Conservation (phyloP, 2,797 vertebrate species). For the Megalops cyprinoides region DNA sequence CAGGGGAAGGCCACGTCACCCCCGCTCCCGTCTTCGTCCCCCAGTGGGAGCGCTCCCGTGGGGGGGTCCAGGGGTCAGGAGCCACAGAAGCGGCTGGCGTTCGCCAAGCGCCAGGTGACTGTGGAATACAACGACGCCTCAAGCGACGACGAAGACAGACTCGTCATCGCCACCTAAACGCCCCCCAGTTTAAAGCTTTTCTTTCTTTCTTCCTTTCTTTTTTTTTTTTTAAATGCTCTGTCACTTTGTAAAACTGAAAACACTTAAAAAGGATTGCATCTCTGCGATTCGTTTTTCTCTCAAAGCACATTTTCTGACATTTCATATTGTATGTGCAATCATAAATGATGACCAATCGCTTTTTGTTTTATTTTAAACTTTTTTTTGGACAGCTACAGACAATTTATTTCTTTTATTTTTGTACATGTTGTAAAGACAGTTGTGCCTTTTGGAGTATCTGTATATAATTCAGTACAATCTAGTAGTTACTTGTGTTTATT, state of each 20-base stretch:
- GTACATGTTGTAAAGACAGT: constrained; percentile 99
- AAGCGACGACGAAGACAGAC: constrained; percentile 94
- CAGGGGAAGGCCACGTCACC: constrained; percentile 44
- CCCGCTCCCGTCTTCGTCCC: constrained; percentile 39
- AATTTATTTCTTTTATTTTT: constrained; percentile 76
- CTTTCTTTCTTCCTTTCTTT: constrained; percentile 59
- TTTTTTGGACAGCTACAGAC: constrained; percentile 82
- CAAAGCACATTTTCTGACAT: constrained; percentile 97
- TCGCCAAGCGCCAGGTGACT: constrained; percentile 68
- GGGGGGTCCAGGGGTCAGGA: constrained; percentile 44
- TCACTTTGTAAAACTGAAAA: constrained; percentile 84
- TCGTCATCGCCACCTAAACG: constrained; percentile 92
- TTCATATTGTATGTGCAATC: constrained; percentile 95
- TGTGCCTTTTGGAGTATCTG: constrained; percentile 98
- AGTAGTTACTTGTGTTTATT: constrained; percentile 91
- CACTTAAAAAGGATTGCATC: constrained; percentile 82
- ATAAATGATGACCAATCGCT: constrained; percentile 92
- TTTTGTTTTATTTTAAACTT: constrained; percentile 55
- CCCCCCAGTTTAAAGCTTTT: constrained; percentile 46
- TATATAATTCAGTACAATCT: constrained; percentile 90
- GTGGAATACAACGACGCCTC: constrained; percentile 87
- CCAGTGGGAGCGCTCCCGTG: constrained; percentile 39
- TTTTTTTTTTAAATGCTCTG: constrained; percentile 71
- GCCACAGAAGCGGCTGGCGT: constrained; percentile 52
- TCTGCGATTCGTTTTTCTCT: constrained; percentile 80